A percentile compares a stretch with the other conserved stretches of the same genome.
phyloP scores from a whole-genome alignment of 2,888 invertebrate genomes.

The Molanna angustata region DNA sequence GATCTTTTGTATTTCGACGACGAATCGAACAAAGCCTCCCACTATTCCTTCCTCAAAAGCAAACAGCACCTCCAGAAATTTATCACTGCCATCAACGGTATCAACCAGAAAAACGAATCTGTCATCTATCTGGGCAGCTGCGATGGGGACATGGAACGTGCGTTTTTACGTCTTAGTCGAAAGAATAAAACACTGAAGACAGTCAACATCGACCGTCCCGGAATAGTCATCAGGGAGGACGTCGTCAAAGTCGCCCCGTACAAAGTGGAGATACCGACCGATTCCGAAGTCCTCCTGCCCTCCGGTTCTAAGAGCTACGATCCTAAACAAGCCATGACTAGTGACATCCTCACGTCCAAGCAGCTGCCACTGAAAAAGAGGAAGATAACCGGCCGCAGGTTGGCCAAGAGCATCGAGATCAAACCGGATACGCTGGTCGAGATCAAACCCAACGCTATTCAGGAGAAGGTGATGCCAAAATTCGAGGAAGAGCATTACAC shows the following conservation, averaged over 20 bases:
- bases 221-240: constrained; percentile 2
- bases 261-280: constrained; percentile 2
- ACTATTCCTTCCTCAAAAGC: constrained; percentile 1
- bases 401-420: constrained; percentile 12
- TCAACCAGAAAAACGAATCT: constrained; percentile 15
- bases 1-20: constrained; percentile 25
- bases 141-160: constrained; percentile 15
- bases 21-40: constrained; percentile 9
- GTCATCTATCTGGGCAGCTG: constrained; percentile 17
- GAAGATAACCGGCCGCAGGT: constrained; percentile 4
- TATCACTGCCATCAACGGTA: constrained; percentile 12
- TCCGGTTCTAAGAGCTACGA: constrained; percentile 14
- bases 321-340: not conserved
- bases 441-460: constrained; percentile 9
- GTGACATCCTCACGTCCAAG: constrained; percentile 4
- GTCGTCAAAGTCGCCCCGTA: constrained; percentile 1
- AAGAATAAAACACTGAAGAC: constrained; percentile 12
- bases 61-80: constrained; percentile 13
- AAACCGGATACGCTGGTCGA: constrained; percentile 9
- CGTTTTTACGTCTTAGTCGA: constrained; percentile 14
- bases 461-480: constrained; percentile 11
- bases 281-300: constrained; percentile 12
- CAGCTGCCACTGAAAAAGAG: constrained; percentile 14
- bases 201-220: constrained; percentile 14
- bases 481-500: constrained; percentile 1